Percentiles rank a stretch among this genome's conserved stretches.
phyloP scores from a whole-genome alignment of 2,113 vertebrate species.

The Hippocampus comes region DNA sequence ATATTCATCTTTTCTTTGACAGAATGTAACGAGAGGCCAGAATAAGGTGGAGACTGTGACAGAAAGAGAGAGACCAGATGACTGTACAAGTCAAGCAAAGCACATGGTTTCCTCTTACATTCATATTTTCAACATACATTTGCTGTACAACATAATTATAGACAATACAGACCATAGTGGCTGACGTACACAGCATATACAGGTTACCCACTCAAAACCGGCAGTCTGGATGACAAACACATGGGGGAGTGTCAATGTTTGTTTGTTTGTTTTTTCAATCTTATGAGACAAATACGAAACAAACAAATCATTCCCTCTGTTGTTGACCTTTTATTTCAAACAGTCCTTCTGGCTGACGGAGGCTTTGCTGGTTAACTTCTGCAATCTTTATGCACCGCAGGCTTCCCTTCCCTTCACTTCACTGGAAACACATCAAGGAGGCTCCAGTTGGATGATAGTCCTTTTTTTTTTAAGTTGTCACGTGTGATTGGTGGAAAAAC shows the following conservation, averaged over 20 bases:
- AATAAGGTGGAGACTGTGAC: constrained; percentile 20
- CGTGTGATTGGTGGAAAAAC: not conserved
- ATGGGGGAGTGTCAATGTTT: constrained; percentile 25
- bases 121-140: constrained; percentile 46
- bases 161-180: constrained; percentile 55
- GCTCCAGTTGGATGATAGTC: not conserved
- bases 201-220: constrained; percentile 39
- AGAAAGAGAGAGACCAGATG: not conserved
- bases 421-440: constrained; percentile 8
- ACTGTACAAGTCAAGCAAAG: constrained; percentile 32
- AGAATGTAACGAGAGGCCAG: constrained; percentile 28
- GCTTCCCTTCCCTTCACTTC: constrained; percentile 8
- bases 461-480: not conserved
- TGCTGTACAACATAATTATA: constrained; percentile 46
- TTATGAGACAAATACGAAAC: constrained; percentile 49
- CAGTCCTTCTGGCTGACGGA: constrained; percentile 35
- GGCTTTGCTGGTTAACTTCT: constrained; percentile 53
- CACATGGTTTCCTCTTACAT: constrained; percentile 43
- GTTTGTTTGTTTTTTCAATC: constrained; percentile 5
- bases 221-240: constrained; percentile 33
- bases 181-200: constrained; percentile 45
- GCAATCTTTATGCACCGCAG: constrained; percentile 11
- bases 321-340: constrained; percentile 30
- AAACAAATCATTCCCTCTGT: constrained; percentile 25
- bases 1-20: constrained; percentile 41